These are phyloP conservation scores for Asarcornis scutulata DNA, from an alignment of 2,113 vertebrate species.

Conservation along the genomic window DNA sequence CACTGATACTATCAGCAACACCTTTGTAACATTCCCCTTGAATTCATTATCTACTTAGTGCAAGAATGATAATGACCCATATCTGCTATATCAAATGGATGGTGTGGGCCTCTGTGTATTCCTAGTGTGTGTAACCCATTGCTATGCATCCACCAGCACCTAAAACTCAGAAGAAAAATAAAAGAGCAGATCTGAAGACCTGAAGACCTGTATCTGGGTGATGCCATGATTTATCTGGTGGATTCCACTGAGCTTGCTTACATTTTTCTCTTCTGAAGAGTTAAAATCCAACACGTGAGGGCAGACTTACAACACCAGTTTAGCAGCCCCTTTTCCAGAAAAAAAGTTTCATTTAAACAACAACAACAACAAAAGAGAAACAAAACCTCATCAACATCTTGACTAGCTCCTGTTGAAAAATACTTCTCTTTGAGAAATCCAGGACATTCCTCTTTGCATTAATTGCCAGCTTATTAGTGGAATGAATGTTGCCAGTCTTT, in stretches of 20 bases:
- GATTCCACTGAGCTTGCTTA: neutral
- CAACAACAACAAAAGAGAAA: neutral
- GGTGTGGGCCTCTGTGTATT: neutral
- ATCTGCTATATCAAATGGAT: neutral
- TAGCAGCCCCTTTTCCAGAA: neutral
- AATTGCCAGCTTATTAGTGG: conserved; percentile 64
- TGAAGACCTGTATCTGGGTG: neutral
- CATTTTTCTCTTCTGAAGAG: neutral
- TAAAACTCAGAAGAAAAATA: neutral
- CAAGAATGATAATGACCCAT: neutral
- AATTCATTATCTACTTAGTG: neutral
- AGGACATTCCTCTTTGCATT: conserved; percentile 54
- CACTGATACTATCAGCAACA: neutral
- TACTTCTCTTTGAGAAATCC: conserved; percentile 40
- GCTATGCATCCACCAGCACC: neutral
- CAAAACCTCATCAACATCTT: conserved; percentile 40
- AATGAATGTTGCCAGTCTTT: conserved; percentile 52
- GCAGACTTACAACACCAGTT: conserved; percentile 58
- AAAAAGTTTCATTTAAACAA: neutral
- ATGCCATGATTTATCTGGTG: neutral
- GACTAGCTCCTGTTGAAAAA: conserved; percentile 46
- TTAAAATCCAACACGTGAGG: conserved; percentile 60
- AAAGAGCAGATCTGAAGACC: neutral
- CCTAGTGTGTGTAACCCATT: neutral
- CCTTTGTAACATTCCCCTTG: neutral